Percentiles rank a stretch among this genome's conserved stretches.
Evolutionary conservation across 2,113 vertebrate genomes (phyloP).

Genomic region (Sclerurus mexicanus): DNA sequence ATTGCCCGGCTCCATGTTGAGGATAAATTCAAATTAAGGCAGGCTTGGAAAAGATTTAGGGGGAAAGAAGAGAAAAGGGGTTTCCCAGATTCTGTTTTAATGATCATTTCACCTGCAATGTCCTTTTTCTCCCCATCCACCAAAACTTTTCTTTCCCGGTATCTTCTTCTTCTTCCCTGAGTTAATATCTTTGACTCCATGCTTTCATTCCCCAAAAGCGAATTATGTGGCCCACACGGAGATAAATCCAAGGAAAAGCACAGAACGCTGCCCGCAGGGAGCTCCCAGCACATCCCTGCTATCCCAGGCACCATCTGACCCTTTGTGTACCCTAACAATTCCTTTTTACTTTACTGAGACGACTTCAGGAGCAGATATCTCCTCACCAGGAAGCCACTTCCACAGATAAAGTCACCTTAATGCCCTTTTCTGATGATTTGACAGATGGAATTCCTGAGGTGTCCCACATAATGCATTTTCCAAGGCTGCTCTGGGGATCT

Average conservation of each 20-base stretch:
- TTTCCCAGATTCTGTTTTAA: no score
- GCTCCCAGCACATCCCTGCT: no score
- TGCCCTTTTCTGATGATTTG: background rate
- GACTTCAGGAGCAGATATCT: no score
- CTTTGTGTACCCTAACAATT: no score
- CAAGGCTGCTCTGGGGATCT: background rate
- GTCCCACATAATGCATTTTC: no score
- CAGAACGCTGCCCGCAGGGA: background rate
- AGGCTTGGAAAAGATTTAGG: background rate
- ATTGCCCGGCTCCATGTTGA: slow-evolving; percentile 57
- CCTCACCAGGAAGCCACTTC: background rate
- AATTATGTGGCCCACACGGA: background rate
- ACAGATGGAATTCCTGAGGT: no score
- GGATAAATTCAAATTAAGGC: slow-evolving; percentile 23
- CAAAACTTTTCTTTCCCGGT: background rate
- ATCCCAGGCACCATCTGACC: no score
- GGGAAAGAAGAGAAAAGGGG: no score
- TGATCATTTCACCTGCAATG: no score
- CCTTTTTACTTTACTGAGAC: background rate
- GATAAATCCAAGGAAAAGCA: background rate
- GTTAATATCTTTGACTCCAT: background rate
- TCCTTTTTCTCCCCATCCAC: background rate
- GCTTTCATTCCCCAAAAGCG: background rate
- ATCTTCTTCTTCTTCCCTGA: background rate
- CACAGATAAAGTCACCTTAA: background rate